Evolutionary conservation across 2,113 vertebrate species (phyloP).

Genomic region (human (Homo sapiens)): DNA sequence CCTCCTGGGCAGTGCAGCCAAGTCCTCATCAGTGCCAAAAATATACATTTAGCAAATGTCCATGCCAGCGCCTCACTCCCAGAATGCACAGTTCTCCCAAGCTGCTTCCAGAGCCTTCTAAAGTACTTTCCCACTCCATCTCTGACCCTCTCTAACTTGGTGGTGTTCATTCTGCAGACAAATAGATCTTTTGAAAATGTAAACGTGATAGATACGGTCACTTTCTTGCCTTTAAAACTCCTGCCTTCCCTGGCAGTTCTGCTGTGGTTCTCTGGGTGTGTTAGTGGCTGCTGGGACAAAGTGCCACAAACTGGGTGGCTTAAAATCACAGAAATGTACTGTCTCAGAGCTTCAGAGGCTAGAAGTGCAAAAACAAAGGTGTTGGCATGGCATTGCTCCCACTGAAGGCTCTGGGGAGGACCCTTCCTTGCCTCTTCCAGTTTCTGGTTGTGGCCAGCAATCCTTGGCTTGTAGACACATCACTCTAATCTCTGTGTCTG

Average conservation of each 20-base stretch:
- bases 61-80: accelerated
- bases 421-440: not conserved
- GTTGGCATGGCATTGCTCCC: too few species aligned
- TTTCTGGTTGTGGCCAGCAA: accelerated
- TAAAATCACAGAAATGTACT: not conserved
- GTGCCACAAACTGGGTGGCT: not conserved
- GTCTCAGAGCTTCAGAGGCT: not conserved
- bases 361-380: not conserved
- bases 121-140: accelerated
- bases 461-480: accelerated
- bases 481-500: not conserved
- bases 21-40: not conserved
- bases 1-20: too few species aligned
- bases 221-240: not conserved
- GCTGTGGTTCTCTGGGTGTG: not conserved
- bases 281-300: not conserved
- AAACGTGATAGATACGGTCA: accelerated
- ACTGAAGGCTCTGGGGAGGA: accelerated
- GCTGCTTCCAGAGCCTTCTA: not conserved
- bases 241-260: not conserved
- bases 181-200: not conserved
- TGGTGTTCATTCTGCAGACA: not conserved
- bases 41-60: accelerated
- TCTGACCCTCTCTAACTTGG: accelerated
- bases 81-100: accelerated